phyloP scores from a whole-genome alignment of 2,113 vertebrate species.

The Microtus ochrogaster region DNA sequence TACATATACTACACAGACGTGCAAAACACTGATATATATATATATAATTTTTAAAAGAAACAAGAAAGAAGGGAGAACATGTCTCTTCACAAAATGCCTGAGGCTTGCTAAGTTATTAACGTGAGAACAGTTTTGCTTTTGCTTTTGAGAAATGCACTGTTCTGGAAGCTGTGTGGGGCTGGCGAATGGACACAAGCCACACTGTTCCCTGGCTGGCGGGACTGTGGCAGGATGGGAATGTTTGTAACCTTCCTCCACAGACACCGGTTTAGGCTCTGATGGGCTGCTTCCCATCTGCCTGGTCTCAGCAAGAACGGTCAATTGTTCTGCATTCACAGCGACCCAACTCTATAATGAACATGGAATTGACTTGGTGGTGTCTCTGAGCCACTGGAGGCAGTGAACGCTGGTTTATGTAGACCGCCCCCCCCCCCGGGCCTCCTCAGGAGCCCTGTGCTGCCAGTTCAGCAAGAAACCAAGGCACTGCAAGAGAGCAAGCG shows the following conservation, averaged over 20 bases:
- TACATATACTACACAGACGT: neutral
- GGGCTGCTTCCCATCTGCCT: neutral
- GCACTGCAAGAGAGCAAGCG: neutral
- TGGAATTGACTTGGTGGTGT: neutral
- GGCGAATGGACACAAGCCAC: neutral
- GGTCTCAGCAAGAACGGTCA: neutral
- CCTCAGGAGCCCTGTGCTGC: neutral
- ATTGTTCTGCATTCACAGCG: neutral
- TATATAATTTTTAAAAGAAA: neutral
- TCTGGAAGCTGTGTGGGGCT: neutral
- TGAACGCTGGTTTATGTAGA: neutral
- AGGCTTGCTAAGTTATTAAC: neutral
- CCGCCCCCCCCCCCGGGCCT: neutral
- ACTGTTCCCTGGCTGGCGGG: neutral
- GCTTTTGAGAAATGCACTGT: neutral
- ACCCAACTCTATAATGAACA: neutral
- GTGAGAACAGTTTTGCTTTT: neutral
- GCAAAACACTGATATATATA: neutral
- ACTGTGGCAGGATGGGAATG: neutral
- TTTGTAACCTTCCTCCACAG: neutral
- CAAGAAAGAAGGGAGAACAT: neutral
- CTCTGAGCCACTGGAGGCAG: neutral
- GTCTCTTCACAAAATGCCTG: neutral
- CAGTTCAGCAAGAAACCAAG: neutral
- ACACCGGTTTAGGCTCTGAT: neutral